Evolutionary conservation across 1,140 invertebrate species (phyloP).

Genomic region (Anastrepha obliqua): DNA sequence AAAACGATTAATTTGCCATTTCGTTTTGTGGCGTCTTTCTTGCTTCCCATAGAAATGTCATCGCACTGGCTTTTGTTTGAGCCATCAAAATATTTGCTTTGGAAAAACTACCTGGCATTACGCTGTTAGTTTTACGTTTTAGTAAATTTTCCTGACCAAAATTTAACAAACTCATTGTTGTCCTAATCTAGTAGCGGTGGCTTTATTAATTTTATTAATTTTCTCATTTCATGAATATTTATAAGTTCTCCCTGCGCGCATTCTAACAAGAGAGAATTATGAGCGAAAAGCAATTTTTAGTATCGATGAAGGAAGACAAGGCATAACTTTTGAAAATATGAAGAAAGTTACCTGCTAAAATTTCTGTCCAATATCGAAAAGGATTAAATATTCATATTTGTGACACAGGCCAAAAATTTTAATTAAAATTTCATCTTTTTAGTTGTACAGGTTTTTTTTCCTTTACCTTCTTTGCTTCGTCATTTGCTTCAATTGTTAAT

Average conservation of each 20-base stretch:
- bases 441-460: too few species aligned
- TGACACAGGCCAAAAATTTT: too few species aligned
- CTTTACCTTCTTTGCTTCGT: too few species aligned
- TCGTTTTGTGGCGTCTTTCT: background rate
- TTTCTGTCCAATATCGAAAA: too few species aligned
- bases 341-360: too few species aligned
- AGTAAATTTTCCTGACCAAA: background rate
- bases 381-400: too few species aligned
- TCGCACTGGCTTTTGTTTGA: background rate
- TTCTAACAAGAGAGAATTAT: too few species aligned
- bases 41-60: background rate
- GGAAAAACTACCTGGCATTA: background rate
- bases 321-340: too few species aligned
- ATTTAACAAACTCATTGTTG: background rate
- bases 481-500: too few species aligned
- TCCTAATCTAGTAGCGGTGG: background rate
- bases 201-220: conserved; percentile 1
- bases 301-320: too few species aligned
- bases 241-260: background rate
- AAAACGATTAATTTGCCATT: background rate
- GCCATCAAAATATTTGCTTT: background rate
- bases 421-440: too few species aligned
- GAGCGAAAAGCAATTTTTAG: too few species aligned
- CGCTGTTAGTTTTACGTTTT: background rate
- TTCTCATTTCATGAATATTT: background rate